phyloP scores from a whole-genome alignment of 2,797 vertebrate species.

The Acrossocheilus fasciatus region DNA sequence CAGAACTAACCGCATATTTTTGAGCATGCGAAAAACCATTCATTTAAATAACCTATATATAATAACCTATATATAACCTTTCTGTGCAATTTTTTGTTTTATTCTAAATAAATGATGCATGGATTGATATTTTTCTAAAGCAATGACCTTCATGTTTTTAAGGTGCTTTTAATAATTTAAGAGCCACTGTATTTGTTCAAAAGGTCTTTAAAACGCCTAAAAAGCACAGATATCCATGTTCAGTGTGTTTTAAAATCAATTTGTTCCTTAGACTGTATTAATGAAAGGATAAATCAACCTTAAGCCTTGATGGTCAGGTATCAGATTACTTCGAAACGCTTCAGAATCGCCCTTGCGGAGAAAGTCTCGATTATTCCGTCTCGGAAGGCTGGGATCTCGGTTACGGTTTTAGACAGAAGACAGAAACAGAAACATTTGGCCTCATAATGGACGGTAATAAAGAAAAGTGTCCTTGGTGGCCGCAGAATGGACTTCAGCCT shows the following conservation, averaged over 20 bases:
- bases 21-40: background rate
- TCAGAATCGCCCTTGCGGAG: constrained; percentile 35
- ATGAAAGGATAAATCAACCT: constrained; percentile 38
- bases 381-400: constrained; percentile 5
- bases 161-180: background rate
- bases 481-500: constrained; percentile 3
- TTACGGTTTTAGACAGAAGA: constrained; percentile 20
- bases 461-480: constrained; percentile 30
- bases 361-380: constrained; percentile 15
- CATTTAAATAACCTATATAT: background rate
- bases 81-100: background rate
- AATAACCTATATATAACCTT: too few species aligned
- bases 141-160: constrained; percentile 7
- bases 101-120: background rate
- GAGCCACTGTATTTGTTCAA: background rate
- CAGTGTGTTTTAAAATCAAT: constrained; percentile 8
- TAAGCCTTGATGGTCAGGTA: constrained; percentile 18
- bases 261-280: constrained; percentile 7
- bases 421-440: constrained; percentile 11
- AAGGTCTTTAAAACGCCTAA: background rate
- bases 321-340: constrained; percentile 30
- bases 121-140: background rate
- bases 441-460: constrained; percentile 24
- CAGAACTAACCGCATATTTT: too few species aligned
- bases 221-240: background rate